Conservation (phyloP, 1,140 invertebrate genomes). For the Brachionus sp. region DNA sequence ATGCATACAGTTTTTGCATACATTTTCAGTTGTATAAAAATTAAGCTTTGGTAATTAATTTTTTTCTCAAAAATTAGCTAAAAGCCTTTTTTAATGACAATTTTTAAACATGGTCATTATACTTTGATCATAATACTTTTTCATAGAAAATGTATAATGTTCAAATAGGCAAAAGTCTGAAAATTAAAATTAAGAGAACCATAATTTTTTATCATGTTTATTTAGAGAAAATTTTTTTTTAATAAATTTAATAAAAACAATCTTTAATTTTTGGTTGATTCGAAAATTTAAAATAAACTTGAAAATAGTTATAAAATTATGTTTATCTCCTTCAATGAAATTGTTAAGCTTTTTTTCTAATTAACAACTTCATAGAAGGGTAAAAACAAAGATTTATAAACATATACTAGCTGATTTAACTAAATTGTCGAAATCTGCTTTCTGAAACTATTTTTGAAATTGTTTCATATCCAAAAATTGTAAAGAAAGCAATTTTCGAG, state of each 20-base stretch:
- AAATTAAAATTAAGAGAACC: too few relatives aligned
- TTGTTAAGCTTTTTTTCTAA: background rate
- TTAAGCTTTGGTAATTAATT: too few relatives aligned
- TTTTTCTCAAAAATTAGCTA: too few relatives aligned
- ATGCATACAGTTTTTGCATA: too few relatives aligned
- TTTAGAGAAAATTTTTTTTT: background rate
- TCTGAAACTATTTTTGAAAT: conserved; percentile 15
- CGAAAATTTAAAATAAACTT: background rate
- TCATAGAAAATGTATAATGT: too few relatives aligned
- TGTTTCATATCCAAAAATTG: background rate
- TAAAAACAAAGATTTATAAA: background rate
- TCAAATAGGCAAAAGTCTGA: too few relatives aligned
- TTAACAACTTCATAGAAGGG: conserved; percentile 20
- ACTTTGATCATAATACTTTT: too few relatives aligned
- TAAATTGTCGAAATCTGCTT: conserved; percentile 13
- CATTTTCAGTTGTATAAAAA: too few relatives aligned
- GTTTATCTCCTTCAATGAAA: conserved; percentile 7
- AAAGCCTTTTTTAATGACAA: too few relatives aligned
- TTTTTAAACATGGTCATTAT: too few relatives aligned
- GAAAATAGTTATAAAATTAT: background rate
- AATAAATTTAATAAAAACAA: too few relatives aligned
- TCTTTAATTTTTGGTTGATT: background rate
- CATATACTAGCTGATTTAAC: background rate
- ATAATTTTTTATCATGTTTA: background rate
- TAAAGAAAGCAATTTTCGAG: conserved; percentile 35